A percentile compares a stretch with the other conserved stretches of the same genome.
Conservation (phyloP, 2,797 vertebrate species). For the Adrianichthys oophorus region DNA sequence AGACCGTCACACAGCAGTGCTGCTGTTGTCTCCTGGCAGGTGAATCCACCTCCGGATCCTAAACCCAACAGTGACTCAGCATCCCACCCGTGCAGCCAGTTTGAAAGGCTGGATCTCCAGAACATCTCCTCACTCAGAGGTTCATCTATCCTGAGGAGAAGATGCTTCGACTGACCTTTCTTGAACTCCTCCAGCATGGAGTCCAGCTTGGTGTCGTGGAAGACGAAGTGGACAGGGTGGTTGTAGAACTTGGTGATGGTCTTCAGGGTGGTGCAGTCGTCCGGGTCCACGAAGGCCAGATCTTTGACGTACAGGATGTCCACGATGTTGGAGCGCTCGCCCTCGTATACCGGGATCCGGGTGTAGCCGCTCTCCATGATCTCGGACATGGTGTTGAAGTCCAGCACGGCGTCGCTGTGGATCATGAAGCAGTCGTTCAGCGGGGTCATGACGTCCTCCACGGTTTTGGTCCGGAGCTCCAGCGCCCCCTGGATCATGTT, state of each 20-base stretch:
- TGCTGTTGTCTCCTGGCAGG: too few relatives aligned
- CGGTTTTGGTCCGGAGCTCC: slow-evolving; percentile 94
- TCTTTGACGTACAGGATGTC: slow-evolving; percentile 95
- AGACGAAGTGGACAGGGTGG: slow-evolving; percentile 96
- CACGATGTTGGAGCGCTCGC: slow-evolving; percentile 91
- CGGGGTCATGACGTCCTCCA: slow-evolving; percentile 93
- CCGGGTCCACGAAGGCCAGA: slow-evolving; percentile 94
- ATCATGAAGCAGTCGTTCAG: slow-evolving; percentile 94
- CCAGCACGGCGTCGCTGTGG: slow-evolving; percentile 85
- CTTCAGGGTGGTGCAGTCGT: slow-evolving; percentile 93
- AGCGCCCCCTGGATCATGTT: slow-evolving; percentile 98
- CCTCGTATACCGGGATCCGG: slow-evolving; percentile 91
- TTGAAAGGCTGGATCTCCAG: too few relatives aligned
- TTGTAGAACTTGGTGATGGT: slow-evolving; percentile 99
- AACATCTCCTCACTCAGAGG: too few relatives aligned
- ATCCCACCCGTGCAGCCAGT: too few relatives aligned
- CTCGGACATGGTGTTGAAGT: slow-evolving; percentile 98
- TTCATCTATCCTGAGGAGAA: too few relatives aligned
- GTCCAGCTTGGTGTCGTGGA: slow-evolving; percentile 96
- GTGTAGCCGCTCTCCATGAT: slow-evolving; percentile 99
- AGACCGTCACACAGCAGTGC: too few relatives aligned
- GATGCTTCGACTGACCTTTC: slow-evolving; percentile 81
- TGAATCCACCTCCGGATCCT: too few relatives aligned
- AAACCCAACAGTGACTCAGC: too few relatives aligned
- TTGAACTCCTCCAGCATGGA: slow-evolving; percentile 99